Percentiles rank a stretch among this genome's conserved stretches.
Conservation (phyloP, 2,888 invertebrate genomes). For the Emmelina monodactyla region DNA sequence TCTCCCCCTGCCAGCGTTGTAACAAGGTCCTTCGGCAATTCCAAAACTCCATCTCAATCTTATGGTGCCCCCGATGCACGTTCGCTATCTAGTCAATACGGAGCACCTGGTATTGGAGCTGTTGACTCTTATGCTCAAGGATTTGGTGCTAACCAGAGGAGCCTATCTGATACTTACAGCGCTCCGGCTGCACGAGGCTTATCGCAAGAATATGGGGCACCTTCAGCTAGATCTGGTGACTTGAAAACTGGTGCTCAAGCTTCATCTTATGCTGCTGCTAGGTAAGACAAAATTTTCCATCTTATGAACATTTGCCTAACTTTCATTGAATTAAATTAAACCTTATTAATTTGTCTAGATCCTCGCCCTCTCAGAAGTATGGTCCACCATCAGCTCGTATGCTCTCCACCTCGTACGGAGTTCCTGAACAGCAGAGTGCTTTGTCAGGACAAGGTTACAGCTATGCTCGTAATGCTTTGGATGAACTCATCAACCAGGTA, state of each 20-base stretch:
- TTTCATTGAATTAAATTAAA: not conserved
- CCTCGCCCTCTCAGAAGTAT: slow-evolving; percentile 33
- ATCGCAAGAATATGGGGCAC: slow-evolving; percentile 57
- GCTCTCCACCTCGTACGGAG: slow-evolving; percentile 48
- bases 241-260: slow-evolving; percentile 39
- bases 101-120: slow-evolving; percentile 24
- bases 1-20: slow-evolving; percentile 33
- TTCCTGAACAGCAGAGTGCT: slow-evolving; percentile 56
- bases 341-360: slow-evolving; percentile 18
- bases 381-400: slow-evolving; percentile 31
- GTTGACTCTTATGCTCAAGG: slow-evolving; percentile 25
- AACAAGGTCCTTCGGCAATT: slow-evolving; percentile 25
- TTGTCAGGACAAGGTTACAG: slow-evolving; percentile 33
- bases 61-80: slow-evolving; percentile 24
- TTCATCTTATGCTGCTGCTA: slow-evolving; percentile 36
- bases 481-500: slow-evolving; percentile 40
- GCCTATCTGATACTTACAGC: slow-evolving; percentile 33
- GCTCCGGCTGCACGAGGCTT: slow-evolving; percentile 35
- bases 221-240: slow-evolving; percentile 25
- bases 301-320: no score
- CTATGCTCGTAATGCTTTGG: slow-evolving; percentile 33
- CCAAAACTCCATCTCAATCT: slow-evolving; percentile 20
- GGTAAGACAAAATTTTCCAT: slow-evolving; percentile 19
- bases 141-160: slow-evolving; percentile 22
- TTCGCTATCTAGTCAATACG: slow-evolving; percentile 24